Evolutionary conservation across 2,888 invertebrate genomes (phyloP), one percentile per base, ranked within the genome.

Genomic region (Andrena dorsata): DNA sequence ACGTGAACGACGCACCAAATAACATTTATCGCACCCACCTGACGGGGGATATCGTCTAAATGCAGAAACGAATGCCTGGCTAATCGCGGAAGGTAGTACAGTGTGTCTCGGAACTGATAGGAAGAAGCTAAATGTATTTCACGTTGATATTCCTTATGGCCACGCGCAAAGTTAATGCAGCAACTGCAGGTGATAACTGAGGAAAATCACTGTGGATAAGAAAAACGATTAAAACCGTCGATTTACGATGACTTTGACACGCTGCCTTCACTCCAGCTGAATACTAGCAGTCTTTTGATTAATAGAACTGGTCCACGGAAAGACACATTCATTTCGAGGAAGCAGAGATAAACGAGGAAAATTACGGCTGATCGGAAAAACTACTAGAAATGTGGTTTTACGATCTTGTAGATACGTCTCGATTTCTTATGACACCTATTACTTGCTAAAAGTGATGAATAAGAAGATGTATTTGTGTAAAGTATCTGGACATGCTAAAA

Each of bases 71-170:
- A 10, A 56, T 51, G 28, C 23, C 10, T n/a, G 41, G 32, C 69
- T 69, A 68, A 77, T 79, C 69, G 70, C 10, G 41, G 58, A 26
- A 51, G 70, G 32, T 80, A 71, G 60, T 66, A 30, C 79, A 61
- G 41, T 41, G 56, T 23, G 10, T 23, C 20, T 10, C 23, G 10
- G 26, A 56, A 10, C 23, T 26, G 26, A 56, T 56, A 56, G 10
- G 26, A 10, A 23, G 26, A 13, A 56, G 23, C 56, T 4, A 10
- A 56, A 23, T 41, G 41, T 41, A 16, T 41, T 41, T 41, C 41
- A 5, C 41, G 16, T 5, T 16, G 41, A 41, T 41, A 41, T 41
- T 41, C 16, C 16, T 16, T 41, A 41, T 41, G 41, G 4, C 41
- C 13, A 41, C 16, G 41, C 16, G 41, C 0, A 16, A 56, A 56